Evolutionary conservation across 2,797 vertebrate genomes (phyloP).

Genomic region (Hippopotamyrus pictus): DNA sequence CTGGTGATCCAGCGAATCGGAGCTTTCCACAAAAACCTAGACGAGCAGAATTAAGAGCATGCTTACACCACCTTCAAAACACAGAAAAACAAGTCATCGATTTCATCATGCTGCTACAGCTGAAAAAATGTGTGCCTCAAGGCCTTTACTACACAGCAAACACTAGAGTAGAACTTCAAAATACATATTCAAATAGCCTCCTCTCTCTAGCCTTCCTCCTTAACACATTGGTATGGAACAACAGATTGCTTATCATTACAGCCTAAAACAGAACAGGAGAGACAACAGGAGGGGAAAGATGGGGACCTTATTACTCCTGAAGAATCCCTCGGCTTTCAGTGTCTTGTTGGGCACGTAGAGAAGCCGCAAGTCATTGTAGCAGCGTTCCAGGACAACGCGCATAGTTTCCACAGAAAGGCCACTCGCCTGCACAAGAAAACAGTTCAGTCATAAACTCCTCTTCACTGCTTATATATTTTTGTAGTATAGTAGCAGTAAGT

Average conservation of each 20-base stretch:
- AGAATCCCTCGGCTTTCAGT: constrained; percentile 95
- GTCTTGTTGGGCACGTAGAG: constrained; percentile 89
- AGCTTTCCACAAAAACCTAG: constrained; percentile 96
- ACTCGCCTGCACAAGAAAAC: constrained; percentile 61
- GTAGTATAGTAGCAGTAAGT: background rate
- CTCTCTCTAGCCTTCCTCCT: background rate
- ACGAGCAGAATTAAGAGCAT: constrained; percentile 5
- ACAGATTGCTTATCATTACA: background rate
- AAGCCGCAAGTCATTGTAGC: constrained; percentile 93
- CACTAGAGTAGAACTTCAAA: background rate
- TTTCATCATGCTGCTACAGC: background rate
- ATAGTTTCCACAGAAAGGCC: constrained; percentile 80
- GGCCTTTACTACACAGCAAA: background rate
- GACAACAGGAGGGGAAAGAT: background rate
- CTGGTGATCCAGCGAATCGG: constrained; percentile 79
- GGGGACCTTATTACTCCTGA: constrained; percentile 95
- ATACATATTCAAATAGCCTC: background rate
- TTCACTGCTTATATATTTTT: background rate
- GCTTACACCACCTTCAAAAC: background rate
- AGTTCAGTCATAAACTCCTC: background rate
- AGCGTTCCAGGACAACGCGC: constrained; percentile 92
- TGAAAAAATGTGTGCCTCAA: background rate
- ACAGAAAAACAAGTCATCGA: background rate
- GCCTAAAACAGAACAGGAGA: background rate
- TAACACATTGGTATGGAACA: background rate